A percentile compares a stretch with the other conserved stretches of the same genome.
phyloP scores from a whole-genome alignment of 1,140 invertebrate genomes.

The Anastatus disparis region DNA sequence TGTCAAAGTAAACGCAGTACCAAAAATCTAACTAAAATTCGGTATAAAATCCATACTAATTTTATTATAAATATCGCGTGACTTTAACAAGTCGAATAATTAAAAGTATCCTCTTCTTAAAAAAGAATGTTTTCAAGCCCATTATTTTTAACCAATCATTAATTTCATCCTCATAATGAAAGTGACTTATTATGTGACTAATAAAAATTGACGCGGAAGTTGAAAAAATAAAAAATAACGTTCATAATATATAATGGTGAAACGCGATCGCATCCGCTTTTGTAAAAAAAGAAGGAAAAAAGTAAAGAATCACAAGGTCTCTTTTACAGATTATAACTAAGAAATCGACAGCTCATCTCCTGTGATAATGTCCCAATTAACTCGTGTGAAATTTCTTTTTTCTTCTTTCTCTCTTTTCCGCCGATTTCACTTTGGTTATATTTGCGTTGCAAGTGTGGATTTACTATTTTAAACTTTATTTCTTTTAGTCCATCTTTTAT shows the following conservation, averaged over 20 bases:
- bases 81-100: too few relatives aligned
- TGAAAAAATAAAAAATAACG: too few relatives aligned
- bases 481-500: too few relatives aligned
- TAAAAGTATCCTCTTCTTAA: too few relatives aligned
- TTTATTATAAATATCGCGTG: too few relatives aligned
- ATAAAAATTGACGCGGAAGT: constrained; percentile 7
- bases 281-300: constrained; percentile 6
- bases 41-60: too few relatives aligned
- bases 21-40: too few relatives aligned
- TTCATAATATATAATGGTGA: too few relatives aligned
- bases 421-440: constrained; percentile 16
- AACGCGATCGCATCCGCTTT: neutral
- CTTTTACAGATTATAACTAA: neutral
- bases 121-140: too few relatives aligned
- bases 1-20: too few relatives aligned
- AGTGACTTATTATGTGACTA: constrained; percentile 7
- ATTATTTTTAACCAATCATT: constrained; percentile 3
- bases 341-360: constrained; percentile 21
- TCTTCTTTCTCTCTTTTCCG: neutral
- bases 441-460: too few relatives aligned
- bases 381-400: constrained; percentile 1
- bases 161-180: neutral
- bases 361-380: constrained; percentile 13
- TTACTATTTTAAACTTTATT: too few relatives aligned
- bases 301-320: constrained; percentile 5